A percentile compares a stretch with the other conserved stretches of the same genome.
Conservation (phyloP, 2,888 invertebrate species). For the Papilio protenor region DNA sequence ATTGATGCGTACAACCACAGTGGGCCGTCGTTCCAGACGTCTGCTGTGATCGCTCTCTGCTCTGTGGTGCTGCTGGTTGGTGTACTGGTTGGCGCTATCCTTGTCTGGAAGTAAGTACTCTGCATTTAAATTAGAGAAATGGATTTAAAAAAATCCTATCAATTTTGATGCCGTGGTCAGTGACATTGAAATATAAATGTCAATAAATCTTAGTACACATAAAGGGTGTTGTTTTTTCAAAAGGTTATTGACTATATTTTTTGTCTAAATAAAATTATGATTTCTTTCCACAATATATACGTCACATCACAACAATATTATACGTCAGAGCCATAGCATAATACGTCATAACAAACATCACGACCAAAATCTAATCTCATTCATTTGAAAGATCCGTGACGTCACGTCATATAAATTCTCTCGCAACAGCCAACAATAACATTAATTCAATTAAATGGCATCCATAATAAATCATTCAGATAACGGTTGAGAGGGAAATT, state of each 20-base stretch:
- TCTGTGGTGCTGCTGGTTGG: slow-evolving; percentile 91
- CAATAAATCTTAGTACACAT: too few species aligned
- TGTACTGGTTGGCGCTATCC: slow-evolving; percentile 91
- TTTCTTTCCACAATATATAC: too few species aligned
- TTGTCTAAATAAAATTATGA: neutral
- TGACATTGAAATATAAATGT: too few species aligned
- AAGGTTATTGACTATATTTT: neutral
- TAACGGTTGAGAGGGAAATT: slow-evolving; percentile 39
- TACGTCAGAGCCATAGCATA: neutral
- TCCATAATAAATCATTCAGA: slow-evolving; percentile 41
- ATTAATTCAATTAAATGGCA: slow-evolving; percentile 42
- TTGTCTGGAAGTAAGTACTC: slow-evolving; percentile 93
- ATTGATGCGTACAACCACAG: slow-evolving; percentile 95
- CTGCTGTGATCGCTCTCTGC: slow-evolving; percentile 93
- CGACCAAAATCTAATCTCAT: slow-evolving; percentile 14
- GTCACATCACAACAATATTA: too few species aligned
- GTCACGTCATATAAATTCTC: slow-evolving; percentile 29
- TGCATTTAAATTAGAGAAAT: neutral
- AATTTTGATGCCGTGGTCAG: too few species aligned
- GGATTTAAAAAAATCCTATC: too few species aligned
- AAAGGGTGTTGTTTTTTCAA: neutral
- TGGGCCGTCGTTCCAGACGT: slow-evolving; percentile 92
- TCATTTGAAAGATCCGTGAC: slow-evolving; percentile 25
- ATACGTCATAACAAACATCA: slow-evolving; percentile 10
- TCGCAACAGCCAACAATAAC: slow-evolving; percentile 32